A percentile compares a stretch with the other conserved stretches of the same genome.
Conservation (phyloP, 2,888 invertebrate species). For the Calliphora vomitoria region DNA sequence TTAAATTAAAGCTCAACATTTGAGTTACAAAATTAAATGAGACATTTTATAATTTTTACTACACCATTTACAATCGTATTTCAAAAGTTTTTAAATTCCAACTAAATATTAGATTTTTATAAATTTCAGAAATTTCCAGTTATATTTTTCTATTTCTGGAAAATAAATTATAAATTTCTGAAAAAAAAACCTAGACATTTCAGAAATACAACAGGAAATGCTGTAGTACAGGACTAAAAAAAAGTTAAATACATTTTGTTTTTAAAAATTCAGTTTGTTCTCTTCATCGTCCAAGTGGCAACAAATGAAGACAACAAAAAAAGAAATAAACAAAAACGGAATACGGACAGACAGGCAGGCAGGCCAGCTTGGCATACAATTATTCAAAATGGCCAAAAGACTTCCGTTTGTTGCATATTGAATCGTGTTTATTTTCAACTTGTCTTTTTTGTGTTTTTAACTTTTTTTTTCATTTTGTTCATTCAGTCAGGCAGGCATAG, state of each 20-base stretch:
- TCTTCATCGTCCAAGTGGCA: not conserved
- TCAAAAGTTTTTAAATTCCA: too few relatives aligned
- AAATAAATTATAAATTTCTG: too few relatives aligned
- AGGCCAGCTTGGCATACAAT: slow-evolving; percentile 55
- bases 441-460: slow-evolving; percentile 3
- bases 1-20: not conserved
- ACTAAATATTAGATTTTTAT: too few relatives aligned
- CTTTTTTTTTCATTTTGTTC: slow-evolving; percentile 1
- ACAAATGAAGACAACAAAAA: slow-evolving; percentile 28
- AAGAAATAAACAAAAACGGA: not conserved
- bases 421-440: slow-evolving; percentile 39
- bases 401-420: slow-evolving; percentile 68
- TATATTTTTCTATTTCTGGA: too few relatives aligned
- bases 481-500: not conserved
- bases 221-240: not conserved
- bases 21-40: not conserved
- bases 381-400: slow-evolving; percentile 74
- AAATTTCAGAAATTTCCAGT: too few relatives aligned
- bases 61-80: too few relatives aligned
- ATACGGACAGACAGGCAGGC: not conserved
- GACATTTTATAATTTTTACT: too few relatives aligned
- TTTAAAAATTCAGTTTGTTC: not conserved
- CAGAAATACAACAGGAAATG: too few relatives aligned
- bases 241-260: not conserved
- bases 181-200: too few relatives aligned